Evolutionary conservation across 1,140 invertebrate genomes (phyloP).

Genomic region (Caenorhabditis remanei): DNA sequence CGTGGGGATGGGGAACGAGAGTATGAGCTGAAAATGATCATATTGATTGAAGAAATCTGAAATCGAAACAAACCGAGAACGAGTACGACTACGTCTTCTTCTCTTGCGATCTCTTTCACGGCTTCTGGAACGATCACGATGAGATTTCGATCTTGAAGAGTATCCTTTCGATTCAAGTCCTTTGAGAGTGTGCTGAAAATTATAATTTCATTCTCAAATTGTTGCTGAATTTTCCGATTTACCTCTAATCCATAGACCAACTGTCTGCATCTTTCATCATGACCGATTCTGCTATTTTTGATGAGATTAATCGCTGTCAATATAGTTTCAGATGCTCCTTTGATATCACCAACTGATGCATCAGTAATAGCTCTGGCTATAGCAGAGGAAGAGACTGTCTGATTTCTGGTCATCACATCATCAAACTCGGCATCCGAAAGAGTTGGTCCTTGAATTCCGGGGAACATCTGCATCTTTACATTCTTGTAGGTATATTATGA

Average conservation of each 20-base stretch:
- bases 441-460: conserved; percentile 18
- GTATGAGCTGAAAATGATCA: not conserved
- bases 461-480: conserved; percentile 56
- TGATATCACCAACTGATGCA: conserved; percentile 93
- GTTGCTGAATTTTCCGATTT: no score
- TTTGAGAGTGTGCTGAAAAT: conserved; percentile 86
- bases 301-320: conserved; percentile 98
- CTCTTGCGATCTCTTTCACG: conserved; percentile 71
- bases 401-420: conserved; percentile 95
- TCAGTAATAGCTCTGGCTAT: conserved; percentile 96
- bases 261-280: conserved; percentile 97
- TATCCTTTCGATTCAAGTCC: conserved; percentile 97
- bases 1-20: conserved; percentile 7
- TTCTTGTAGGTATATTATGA: no score
- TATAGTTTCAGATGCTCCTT: conserved; percentile 96
- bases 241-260: conserved; percentile 84
- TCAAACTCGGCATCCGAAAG: conserved; percentile 95
- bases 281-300: conserved; percentile 96
- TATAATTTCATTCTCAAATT: no score
- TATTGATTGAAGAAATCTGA: no score
- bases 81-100: conserved; percentile 68
- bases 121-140: conserved; percentile 66
- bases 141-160: conserved; percentile 81
- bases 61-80: not conserved
- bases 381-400: conserved; percentile 89